Percentiles rank a stretch among this genome's conserved stretches.
Conservation (phyloP, 2,797 vertebrate species). For the Acanthopagrus latus region DNA sequence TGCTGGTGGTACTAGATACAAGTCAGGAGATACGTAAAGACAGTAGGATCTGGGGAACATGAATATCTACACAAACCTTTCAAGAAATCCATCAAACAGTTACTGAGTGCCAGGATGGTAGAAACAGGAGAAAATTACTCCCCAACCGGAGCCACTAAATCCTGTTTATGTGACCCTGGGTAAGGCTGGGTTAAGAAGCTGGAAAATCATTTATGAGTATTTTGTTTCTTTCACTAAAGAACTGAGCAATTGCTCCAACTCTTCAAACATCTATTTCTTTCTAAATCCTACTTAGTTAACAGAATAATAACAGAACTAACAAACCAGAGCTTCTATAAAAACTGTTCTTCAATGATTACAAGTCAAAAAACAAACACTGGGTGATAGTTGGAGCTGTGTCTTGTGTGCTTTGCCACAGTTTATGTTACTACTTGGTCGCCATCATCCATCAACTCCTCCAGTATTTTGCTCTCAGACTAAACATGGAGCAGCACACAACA, state of each 20-base stretch:
- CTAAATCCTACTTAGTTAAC: background rate
- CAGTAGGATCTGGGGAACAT: background rate
- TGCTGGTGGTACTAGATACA: no score
- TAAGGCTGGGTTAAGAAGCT: background rate
- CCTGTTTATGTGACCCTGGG: background rate
- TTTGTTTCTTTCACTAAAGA: background rate
- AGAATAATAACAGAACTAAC: background rate
- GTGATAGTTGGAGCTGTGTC: background rate
- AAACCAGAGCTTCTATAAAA: background rate
- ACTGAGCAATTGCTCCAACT: background rate
- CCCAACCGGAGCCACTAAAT: background rate
- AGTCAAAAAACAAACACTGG: background rate
- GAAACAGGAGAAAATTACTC: background rate
- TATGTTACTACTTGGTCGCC: background rate
- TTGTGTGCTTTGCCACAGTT: background rate
- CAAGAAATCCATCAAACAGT: background rate
- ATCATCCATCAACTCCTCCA: slow-evolving; percentile 1
- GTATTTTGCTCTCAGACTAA: slow-evolving; percentile 9
- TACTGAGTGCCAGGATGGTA: background rate
- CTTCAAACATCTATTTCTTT: background rate
- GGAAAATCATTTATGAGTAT: background rate
- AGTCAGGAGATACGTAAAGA: background rate
- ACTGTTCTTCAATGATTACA: background rate
- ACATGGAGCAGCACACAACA: background rate
- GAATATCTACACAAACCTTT: background rate